These are phyloP conservation scores for Euzetes globulus DNA, from an alignment of 2,888 invertebrate genomes.

Conservation along the genomic window DNA sequence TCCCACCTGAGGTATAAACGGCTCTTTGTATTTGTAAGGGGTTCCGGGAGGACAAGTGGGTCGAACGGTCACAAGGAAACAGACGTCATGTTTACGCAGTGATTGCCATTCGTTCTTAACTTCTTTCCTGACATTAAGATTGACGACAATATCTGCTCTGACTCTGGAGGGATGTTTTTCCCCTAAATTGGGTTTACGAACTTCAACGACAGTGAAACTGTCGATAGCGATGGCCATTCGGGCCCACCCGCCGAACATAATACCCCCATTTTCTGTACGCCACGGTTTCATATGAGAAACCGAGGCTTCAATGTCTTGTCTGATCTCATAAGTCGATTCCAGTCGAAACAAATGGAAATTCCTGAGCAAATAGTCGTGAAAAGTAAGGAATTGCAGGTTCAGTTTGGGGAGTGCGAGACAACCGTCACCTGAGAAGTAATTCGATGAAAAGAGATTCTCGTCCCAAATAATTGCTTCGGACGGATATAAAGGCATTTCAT, in stretches of 20 bases:
- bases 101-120: constrained; percentile 96
- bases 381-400: constrained; percentile 92
- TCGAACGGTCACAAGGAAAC: constrained; percentile 84
- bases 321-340: constrained; percentile 97
- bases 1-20: constrained; percentile 87
- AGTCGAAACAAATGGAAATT: constrained; percentile 96
- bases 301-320: constrained; percentile 96
- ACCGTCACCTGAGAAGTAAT: constrained; percentile 92
- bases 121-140: constrained; percentile 78
- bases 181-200: constrained; percentile 62
- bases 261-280: constrained; percentile 74
- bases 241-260: constrained; percentile 96
- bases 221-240: constrained; percentile 94
- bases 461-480: constrained; percentile 98
- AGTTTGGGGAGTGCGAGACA: constrained; percentile 92
- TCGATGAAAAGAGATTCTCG: constrained; percentile 94
- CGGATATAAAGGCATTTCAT: constrained; percentile 96
- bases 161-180: constrained; percentile 93
- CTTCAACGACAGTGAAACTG: constrained; percentile 88
- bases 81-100: constrained; percentile 92
- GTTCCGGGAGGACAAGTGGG: constrained; percentile 74
- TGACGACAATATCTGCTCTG: constrained; percentile 86
- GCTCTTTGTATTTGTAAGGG: constrained; percentile 53
- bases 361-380: constrained; percentile 92
- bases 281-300: constrained; percentile 91